Percentiles rank a stretch among this genome's conserved stretches.
Conservation (phyloP, 1,140 invertebrate species). For the Leptinotarsa defecta region DNA sequence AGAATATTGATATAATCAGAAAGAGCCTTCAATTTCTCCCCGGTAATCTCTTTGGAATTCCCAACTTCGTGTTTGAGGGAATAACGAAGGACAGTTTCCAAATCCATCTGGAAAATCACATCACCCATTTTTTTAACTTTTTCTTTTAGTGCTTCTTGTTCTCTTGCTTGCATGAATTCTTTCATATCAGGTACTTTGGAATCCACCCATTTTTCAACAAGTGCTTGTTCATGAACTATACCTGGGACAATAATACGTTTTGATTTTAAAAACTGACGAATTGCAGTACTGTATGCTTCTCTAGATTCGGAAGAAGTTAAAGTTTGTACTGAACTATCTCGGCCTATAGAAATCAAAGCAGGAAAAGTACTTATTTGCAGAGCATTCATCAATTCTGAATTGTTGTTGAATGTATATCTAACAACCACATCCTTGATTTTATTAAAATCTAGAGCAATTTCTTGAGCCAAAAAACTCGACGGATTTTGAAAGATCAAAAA, state of each 20-base stretch:
- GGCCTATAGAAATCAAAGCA: slow-evolving; percentile 23
- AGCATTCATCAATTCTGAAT: slow-evolving; percentile 29
- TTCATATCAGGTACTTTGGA: slow-evolving; percentile 45
- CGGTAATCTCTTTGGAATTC: slow-evolving; percentile 68
- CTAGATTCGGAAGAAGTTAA: slow-evolving; percentile 32
- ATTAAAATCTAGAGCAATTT: slow-evolving; percentile 67
- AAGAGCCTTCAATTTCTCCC: slow-evolving; percentile 72
- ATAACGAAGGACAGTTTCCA: slow-evolving; percentile 82
- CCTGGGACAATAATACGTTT: slow-evolving; percentile 48
- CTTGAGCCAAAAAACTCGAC: slow-evolving; percentile 63
- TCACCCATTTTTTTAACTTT: slow-evolving; percentile 56
- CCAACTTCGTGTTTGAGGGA: slow-evolving; percentile 82
- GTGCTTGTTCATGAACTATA: slow-evolving; percentile 41
- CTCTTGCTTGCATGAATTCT: slow-evolving; percentile 46
- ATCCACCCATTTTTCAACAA: slow-evolving; percentile 47
- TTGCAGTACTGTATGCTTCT: slow-evolving; percentile 53
- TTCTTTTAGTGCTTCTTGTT: slow-evolving; percentile 40
- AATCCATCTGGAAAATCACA: slow-evolving; percentile 78
- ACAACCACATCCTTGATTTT: slow-evolving; percentile 25
- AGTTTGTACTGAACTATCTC: neutral
- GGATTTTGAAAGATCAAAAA: slow-evolving; percentile 67
- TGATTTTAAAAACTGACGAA: slow-evolving; percentile 54
- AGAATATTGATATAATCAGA: slow-evolving; percentile 74
- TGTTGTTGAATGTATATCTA: slow-evolving; percentile 28
- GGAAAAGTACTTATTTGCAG: slow-evolving; percentile 12